phyloP scores from a whole-genome alignment of 2,797 vertebrate species.

The Trachurus trachurus region DNA sequence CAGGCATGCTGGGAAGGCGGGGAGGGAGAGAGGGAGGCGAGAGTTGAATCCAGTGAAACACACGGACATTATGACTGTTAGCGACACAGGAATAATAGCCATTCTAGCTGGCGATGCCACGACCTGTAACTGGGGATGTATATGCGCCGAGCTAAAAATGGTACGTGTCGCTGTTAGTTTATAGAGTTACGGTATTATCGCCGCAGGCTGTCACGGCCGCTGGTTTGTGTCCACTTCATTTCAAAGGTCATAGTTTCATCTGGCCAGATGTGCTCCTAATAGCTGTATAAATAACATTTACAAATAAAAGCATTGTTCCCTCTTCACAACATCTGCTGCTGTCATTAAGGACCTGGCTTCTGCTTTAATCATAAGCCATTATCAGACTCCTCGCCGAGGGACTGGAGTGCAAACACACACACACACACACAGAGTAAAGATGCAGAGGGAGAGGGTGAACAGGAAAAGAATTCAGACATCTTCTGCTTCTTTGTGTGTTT shows the following conservation, averaged over 20 bases:
- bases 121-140: conserved; percentile 58
- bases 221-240: conserved; percentile 38
- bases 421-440: conserved; percentile 3
- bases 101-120: conserved; percentile 34
- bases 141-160: conserved; percentile 22
- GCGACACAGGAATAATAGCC: conserved; percentile 55
- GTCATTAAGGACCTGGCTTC: conserved; percentile 68
- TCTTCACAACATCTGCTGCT: conserved; percentile 76
- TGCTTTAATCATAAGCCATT: conserved; percentile 74
- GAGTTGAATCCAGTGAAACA: conserved; percentile 71
- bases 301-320: conserved; percentile 69
- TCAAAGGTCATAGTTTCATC: conserved; percentile 48
- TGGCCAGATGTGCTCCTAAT: conserved; percentile 72
- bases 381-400: conserved; percentile 46
- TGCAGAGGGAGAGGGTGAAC: conserved; percentile 42
- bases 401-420: conserved; percentile 1
- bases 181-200: not conserved
- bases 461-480: conserved; percentile 56
- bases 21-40: conserved; percentile 52
- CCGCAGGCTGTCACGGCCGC: conserved; percentile 1
- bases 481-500: conserved; percentile 47
- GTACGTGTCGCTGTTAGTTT: conserved; percentile 2
- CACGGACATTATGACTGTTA: conserved; percentile 54
- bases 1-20: conserved; percentile 47
- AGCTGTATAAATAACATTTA: conserved; percentile 65